Conservation (phyloP, 1,140 invertebrate genomes). For the Trinorchestia longiramus region DNA sequence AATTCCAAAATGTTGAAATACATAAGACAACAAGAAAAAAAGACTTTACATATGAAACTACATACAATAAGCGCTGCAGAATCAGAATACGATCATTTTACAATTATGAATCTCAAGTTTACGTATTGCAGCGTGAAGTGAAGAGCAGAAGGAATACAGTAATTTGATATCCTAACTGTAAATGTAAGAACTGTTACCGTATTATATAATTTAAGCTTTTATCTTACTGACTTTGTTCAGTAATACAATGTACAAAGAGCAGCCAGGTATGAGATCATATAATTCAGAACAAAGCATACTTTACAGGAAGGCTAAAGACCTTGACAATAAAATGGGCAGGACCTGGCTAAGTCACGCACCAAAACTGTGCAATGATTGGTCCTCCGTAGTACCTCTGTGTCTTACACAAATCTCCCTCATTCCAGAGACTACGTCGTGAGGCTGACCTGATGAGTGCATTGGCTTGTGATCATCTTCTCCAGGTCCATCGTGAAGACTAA, state of each 20-base stretch:
- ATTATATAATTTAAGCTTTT: background rate
- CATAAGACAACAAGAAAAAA: background rate
- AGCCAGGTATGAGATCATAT: background rate
- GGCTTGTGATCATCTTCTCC: conserved; percentile 64
- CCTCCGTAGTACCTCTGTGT: no score
- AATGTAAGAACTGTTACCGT: background rate
- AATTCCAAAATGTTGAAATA: background rate
- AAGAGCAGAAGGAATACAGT: background rate
- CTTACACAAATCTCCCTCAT: no score
- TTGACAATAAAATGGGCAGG: no score
- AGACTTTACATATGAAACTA: background rate
- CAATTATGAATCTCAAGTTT: background rate
- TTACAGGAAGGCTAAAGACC: background rate
- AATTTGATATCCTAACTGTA: background rate
- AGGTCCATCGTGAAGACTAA: conserved; percentile 79
- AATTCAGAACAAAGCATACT: background rate
- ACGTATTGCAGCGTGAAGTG: background rate
- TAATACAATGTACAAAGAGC: background rate
- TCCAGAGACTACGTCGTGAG: background rate
- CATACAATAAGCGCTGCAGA: background rate
- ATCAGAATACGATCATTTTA: background rate
- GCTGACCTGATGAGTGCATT: conserved; percentile 14
- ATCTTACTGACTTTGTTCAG: background rate
- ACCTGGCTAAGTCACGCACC: no score
- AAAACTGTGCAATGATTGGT: no score